phyloP scores from a whole-genome alignment of 2,113 vertebrate genomes.

The Amphiprion percula region DNA sequence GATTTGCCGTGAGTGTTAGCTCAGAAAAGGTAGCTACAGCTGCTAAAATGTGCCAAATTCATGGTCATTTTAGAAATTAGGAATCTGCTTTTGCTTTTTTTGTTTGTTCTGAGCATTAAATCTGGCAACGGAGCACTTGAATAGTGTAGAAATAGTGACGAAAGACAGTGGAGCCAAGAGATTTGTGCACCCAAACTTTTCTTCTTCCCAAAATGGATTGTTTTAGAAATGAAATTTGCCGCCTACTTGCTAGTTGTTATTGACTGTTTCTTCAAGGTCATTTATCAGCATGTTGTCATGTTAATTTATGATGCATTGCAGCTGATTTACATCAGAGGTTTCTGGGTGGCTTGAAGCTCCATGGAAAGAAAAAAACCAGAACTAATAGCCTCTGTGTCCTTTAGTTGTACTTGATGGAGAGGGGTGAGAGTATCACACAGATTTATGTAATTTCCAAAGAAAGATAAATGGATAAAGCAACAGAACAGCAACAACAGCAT shows the following conservation, averaged over 20 bases:
- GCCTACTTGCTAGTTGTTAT: no score
- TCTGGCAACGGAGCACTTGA: no score
- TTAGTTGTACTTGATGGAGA: conserved; percentile 34
- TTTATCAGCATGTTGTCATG: conserved; percentile 15
- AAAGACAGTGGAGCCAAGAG: no score
- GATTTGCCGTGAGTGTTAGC: no score
- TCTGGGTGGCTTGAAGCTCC: not conserved
- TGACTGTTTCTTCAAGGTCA: not conserved
- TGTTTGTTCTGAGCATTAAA: no score
- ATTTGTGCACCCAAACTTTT: no score
- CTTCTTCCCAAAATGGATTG: no score
- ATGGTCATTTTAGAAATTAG: no score
- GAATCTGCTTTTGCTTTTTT: no score
- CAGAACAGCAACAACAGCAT: conserved; percentile 44
- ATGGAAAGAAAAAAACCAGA: not conserved
- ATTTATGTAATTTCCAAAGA: conserved; percentile 51
- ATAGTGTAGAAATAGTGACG: no score
- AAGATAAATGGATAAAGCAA: conserved; percentile 62
- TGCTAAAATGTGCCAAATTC: no score
- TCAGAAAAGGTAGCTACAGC: no score
- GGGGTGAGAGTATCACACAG: conserved; percentile 2
- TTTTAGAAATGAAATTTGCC: not conserved
- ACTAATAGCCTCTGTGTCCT: not conserved
- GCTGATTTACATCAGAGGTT: conserved; percentile 15
- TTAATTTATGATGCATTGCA: conserved; percentile 11